phyloP scores from a whole-genome alignment of 2,888 invertebrate genomes.

The Acronicta leporina region DNA sequence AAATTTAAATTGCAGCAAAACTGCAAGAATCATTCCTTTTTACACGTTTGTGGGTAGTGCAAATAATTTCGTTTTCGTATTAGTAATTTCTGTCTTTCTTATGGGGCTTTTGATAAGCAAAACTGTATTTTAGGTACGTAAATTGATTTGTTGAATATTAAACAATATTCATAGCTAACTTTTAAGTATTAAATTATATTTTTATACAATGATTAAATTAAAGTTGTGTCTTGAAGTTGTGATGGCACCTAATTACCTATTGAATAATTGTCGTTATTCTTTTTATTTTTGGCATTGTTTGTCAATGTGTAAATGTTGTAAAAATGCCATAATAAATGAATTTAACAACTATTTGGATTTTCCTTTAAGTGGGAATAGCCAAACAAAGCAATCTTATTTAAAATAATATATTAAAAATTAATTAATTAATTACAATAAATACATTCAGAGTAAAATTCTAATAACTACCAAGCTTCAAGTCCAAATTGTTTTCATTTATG shows the following conservation, averaged over 20 bases:
- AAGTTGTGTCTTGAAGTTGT: neutral
- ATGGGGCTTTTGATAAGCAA: neutral
- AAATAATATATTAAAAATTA: constrained; percentile 57
- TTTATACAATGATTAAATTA: constrained; percentile 1
- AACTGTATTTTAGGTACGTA: neutral
- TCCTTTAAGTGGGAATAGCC: constrained; percentile 13
- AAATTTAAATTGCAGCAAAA: constrained; percentile 19
- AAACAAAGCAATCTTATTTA: constrained; percentile 49
- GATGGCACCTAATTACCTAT: neutral
- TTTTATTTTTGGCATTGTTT: constrained; percentile 15
- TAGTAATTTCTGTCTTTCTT: neutral
- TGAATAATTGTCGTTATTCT: constrained; percentile 3
- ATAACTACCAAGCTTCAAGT: constrained; percentile 82
- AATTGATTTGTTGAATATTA: too few relatives aligned
- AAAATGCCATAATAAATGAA: constrained; percentile 37
- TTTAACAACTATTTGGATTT: constrained; percentile 25
- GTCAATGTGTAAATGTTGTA: constrained; percentile 48
- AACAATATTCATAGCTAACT: neutral
- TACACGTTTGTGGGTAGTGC: constrained; percentile 6
- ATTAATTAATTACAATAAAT: constrained; percentile 50
- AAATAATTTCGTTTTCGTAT: constrained; percentile 8
- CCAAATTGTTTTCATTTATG: constrained; percentile 81
- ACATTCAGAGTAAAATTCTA: constrained; percentile 54
- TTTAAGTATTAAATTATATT: constrained; percentile 5
- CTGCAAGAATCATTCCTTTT: constrained; percentile 40